Evolutionary conservation across 2,888 invertebrate species (phyloP).

Genomic region (Monopis laevigella): DNA sequence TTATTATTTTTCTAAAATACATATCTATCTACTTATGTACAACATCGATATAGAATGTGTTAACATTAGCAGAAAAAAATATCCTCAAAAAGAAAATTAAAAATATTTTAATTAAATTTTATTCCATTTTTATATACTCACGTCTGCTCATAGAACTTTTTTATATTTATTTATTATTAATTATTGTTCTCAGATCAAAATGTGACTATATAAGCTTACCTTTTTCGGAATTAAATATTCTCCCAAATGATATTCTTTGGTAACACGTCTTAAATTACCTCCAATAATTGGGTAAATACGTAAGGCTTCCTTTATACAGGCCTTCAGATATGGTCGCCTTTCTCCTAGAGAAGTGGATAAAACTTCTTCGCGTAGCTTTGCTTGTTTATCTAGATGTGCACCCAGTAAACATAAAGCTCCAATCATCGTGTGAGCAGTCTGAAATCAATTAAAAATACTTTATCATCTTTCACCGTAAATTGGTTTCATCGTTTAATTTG

Average conservation of each 20-base stretch:
- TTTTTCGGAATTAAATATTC: slow-evolving; percentile 71
- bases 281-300: slow-evolving; percentile 70
- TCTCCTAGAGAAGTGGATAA: slow-evolving; percentile 24
- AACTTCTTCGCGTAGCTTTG: slow-evolving; percentile 68
- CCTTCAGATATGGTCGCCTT: slow-evolving; percentile 69
- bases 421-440: slow-evolving; percentile 67
- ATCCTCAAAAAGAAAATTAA: too few species aligned
- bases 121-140: too few species aligned
- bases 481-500: too few species aligned
- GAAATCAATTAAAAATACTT: slow-evolving; percentile 17
- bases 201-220: slow-evolving; percentile 50
- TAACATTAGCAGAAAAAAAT: too few species aligned
- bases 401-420: slow-evolving; percentile 70
- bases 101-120: too few species aligned
- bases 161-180: too few species aligned
- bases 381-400: slow-evolving; percentile 70
- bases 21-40: too few species aligned
- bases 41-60: too few species aligned
- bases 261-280: slow-evolving; percentile 62
- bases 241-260: slow-evolving; percentile 65
- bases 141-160: too few species aligned
- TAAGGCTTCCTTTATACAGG: slow-evolving; percentile 77
- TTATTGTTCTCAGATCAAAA: too few species aligned
- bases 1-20: too few species aligned
- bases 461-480: too few species aligned